Percentiles rank a stretch among this genome's conserved stretches.
Evolutionary conservation across 2,888 invertebrate genomes (phyloP).

Genomic region (Acrocyrtus sp.): DNA sequence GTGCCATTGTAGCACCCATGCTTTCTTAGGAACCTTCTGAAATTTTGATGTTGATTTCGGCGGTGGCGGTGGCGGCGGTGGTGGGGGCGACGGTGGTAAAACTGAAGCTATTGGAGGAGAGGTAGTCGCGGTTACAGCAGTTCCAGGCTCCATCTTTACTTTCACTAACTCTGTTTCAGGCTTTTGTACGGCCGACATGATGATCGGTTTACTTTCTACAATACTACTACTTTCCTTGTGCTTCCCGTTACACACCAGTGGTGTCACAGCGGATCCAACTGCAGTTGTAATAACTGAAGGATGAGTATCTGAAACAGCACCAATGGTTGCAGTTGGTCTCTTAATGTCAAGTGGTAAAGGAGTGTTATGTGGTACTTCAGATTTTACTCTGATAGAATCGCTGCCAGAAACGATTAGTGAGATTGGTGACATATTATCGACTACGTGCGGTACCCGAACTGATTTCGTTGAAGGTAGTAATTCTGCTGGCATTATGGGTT

Average conservation of each 20-base stretch:
- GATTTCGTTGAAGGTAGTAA: neutral
- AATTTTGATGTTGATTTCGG: conserved; percentile 26
- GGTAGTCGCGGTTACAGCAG: neutral
- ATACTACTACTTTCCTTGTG: conserved; percentile 20
- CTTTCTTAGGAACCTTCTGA: conserved; percentile 51
- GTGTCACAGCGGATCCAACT: neutral
- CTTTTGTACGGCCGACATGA: neutral
- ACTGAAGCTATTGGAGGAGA: conserved; percentile 48
- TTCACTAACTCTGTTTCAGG: conserved; percentile 7
- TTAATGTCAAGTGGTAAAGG: conserved; percentile 17
- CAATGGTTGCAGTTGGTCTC: conserved; percentile 10
- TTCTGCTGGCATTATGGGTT: too few species aligned
- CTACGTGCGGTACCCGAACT: neutral
- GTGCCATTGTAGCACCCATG: conserved; percentile 54
- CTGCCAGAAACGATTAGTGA: conserved; percentile 27
- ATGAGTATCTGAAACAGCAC: conserved; percentile 29
- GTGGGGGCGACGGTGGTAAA: conserved; percentile 63
- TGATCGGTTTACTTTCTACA: neutral
- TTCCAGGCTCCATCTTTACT: conserved; percentile 12
- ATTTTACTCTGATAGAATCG: conserved; percentile 22
- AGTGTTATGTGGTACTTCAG: neutral
- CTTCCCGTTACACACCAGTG: conserved; percentile 39
- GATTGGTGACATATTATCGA: conserved; percentile 26
- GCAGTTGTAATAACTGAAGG: conserved; percentile 4
- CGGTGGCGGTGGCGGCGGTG: conserved; percentile 63